Evolutionary conservation across 2,888 invertebrate species (phyloP), one percentile per base, ranked within the genome.

Genomic region (Caenorhabditis virilis): DNA sequence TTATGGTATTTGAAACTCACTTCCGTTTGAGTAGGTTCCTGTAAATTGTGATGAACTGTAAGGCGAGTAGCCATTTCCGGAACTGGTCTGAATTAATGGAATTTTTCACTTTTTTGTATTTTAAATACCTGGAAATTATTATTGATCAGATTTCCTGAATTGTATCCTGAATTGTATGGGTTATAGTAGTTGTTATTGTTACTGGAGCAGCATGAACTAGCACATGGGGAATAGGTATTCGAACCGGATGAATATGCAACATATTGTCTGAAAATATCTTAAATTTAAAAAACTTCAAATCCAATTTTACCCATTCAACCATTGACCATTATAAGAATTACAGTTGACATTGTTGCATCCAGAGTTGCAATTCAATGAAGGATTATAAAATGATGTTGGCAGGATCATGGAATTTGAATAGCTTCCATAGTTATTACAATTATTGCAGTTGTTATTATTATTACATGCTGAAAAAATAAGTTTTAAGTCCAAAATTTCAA

Each of bases 211-310:
- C 74, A 74, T 7, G 60, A 55, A 26, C 69, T 69, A 13, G 74
- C 74, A 54, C 74, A 74, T 20, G 74, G 58, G n/a, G 65, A 69
- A 47, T 74, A 74, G 18, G 52, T 63, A 42, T 67, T 67, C 0
- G 61, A 65, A n/a, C 60, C 63, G 23, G 59, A 54, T 16, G 48
- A 56, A 52, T 74, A 74, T 26, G 74, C 74, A 4, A 74, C 69
- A 41, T 69, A 74, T 43, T 68, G 69, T 16, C 73, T 73, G 53
- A 26, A 73, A 74, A 39, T 68, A 68, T 16, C 73, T 73, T 50
- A 26, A 73, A 38, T 20, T 15, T 11, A 47, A 11, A 27, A 33
- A 1, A 9, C 18, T 23, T 15, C 4, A 1, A 20, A 33, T 20
- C 2, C 15, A 13, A 16, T 9, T 38, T 35, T 7, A 71, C 70